Base-by-base conservation (phyloP, 2,113 vertebrate genomes). In the Embiotoca jacksoni region DNA sequence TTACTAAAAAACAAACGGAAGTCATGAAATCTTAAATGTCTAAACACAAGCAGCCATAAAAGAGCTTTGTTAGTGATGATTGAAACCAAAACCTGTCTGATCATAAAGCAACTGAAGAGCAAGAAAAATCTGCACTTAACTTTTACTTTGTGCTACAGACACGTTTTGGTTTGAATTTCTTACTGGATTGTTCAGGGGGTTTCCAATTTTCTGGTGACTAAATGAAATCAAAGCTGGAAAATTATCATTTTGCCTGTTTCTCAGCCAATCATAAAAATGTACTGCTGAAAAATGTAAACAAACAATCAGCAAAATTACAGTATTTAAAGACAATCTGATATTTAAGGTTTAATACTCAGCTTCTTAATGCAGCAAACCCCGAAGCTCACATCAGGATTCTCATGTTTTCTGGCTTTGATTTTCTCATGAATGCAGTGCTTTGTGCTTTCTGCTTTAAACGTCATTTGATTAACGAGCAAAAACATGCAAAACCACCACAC, bases 401-500 rank as follows among this genome's bases (percentile, higher is more conserved):
- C 10, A 44, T 13, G 49, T 50, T n/a, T 50, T 50, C 2, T n/a
- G 1, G 6, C 4, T 50, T 50, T 50, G 16, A 16, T 50, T 50
- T 50, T 50, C 49, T 50, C 23, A 23, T 23, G 23, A 23, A 23
- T 23, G 23, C 23, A 23, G 23, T 23, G 23, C 23, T 23, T 23
- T 23, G 23, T 23, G 23, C 23, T 23, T 23, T 23, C 23, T 23
- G 23, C 23, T 23, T 23, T 23, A 23, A 23, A 23, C 23, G 23
- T 16, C 3, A 6, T 50, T 50, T 50, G 5, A n/a, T 16, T 16
- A 2, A 7, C n/a, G 4, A n/a, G 49, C 7, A 44, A 23, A 74
- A 78, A 65, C 23, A 47, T 55, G 67, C 57, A 50, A 62, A 54
- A 64, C 23, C 33, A 60, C 37, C 41, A 35, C 5, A 11, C 32